Base-by-base conservation (phyloP, 2,113 vertebrate genomes). In the Cygnus atratus region DNA sequence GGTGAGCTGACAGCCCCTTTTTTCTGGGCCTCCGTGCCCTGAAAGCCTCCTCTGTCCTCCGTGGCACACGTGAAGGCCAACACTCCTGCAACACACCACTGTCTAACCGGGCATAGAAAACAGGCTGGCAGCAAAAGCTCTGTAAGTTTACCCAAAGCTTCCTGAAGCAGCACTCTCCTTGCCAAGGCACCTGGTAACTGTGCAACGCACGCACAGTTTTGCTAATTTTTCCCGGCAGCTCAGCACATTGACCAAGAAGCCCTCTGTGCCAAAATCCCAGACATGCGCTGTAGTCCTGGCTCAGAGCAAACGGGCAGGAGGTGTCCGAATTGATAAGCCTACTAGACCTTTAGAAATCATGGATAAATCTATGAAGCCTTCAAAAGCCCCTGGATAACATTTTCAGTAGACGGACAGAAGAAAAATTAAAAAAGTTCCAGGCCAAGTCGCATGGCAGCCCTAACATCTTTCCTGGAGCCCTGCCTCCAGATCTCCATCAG, bases 211-310 rank as follows among this genome's bases (percentile, higher is more conserved):
- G 8, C 29, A 52, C 3, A 68, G 54, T 24, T 65, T 80, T 50
- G 14, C 24, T 44, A 11, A 26, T 54, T 77, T 88, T 62, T 50
- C 31, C 37, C 61, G 50, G 63, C 17, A 73, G 63, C 41, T 66
- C 67, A 39, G 84, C 63, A 50, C 0, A 0, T 55, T 59, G 65
- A 84, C 59, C 55, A 37, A 86, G 79, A 55, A 29, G 76, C 35
- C 15, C 26, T 46, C 3, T 4, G 5, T 48, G 82, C 67, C 3
- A 11, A 71, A 88, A 90, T 43, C 73, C 44, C 70, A 74, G 37
- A 31, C 1, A 0, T 2, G 14, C 3, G 0, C 37, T 39, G 31
- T 39, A 65, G 55, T 43, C 43, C 15, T 26, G 21, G 19, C 57
- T 72, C 39, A 70, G 29, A 85, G 39, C 19, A 85, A 76, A 39